Percentiles rank a stretch among this genome's conserved stretches.
Evolutionary conservation across 2,888 invertebrate genomes (phyloP).

Genomic region (Limnephilus marmoratus): DNA sequence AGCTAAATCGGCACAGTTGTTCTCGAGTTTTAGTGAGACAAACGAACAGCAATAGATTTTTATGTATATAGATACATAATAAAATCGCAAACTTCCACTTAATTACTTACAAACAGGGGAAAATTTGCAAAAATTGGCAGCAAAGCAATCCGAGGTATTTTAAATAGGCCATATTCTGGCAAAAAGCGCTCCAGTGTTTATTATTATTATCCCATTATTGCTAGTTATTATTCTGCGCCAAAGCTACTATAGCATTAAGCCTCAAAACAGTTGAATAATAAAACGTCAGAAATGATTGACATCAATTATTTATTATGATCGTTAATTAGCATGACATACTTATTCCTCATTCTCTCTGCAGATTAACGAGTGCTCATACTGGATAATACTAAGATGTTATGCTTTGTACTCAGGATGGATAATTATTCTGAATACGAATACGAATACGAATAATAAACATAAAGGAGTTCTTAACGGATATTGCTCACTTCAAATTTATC

Average conservation of each 20-base stretch:
- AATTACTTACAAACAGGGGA: too few relatives aligned
- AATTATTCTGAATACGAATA: background rate
- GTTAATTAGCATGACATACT: background rate
- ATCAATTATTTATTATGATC: slow-evolving; percentile 36
- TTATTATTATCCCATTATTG: background rate
- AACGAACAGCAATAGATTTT: too few relatives aligned
- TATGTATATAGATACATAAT: too few relatives aligned
- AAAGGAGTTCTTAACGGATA: background rate
- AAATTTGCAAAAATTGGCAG: too few relatives aligned
- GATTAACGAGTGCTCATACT: background rate
- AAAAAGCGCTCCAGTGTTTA: too few relatives aligned
- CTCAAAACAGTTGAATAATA: background rate
- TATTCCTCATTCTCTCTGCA: background rate
- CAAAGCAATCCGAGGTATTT: too few relatives aligned
- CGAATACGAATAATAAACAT: background rate
- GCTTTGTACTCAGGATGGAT: background rate
- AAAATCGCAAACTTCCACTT: too few relatives aligned
- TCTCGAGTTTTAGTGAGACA: too few relatives aligned
- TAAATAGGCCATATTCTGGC: too few relatives aligned
- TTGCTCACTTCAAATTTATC: background rate
- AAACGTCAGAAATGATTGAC: slow-evolving; percentile 25
- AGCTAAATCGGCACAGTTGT: too few relatives aligned
- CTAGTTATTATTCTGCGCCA: background rate
- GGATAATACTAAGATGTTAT: background rate
- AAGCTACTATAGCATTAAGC: background rate